Evolutionary conservation across 2,888 invertebrate genomes (phyloP).

Genomic region (Auanema sp.): DNA sequence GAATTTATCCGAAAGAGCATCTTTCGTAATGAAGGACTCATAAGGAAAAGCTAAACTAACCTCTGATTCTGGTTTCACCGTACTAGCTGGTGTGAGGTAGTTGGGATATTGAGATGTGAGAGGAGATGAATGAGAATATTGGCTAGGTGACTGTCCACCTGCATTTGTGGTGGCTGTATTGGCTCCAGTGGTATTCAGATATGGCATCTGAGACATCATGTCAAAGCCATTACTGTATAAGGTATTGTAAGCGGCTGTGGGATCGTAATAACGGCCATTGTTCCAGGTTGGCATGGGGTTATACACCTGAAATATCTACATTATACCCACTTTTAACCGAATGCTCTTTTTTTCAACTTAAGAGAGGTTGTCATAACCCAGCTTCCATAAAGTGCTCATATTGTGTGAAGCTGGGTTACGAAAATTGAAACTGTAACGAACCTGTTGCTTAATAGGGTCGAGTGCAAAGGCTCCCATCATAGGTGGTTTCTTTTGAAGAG

Average conservation of each 20-base stretch:
- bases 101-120: conserved; percentile 29
- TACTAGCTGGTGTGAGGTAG: conserved; percentile 36
- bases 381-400: no score
- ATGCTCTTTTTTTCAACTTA: background rate
- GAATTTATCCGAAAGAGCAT: background rate
- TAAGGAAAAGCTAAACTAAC: conserved; percentile 9
- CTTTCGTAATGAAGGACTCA: background rate
- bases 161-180: background rate
- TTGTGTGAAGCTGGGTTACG: no score
- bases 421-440: conserved; percentile 4
- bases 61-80: conserved; percentile 32
- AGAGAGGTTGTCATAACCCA: no score
- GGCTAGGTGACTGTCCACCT: conserved; percentile 23
- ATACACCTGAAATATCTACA: conserved; percentile 25
- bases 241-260: conserved; percentile 12
- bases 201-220: conserved; percentile 34
- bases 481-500: conserved; percentile 40
- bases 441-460: conserved; percentile 35
- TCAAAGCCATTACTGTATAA: conserved; percentile 20
- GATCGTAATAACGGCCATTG: conserved; percentile 13
- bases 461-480: conserved; percentile 20
- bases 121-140: conserved; percentile 36
- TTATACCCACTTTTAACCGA: background rate
- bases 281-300: conserved; percentile 31
- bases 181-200: conserved; percentile 9